Conservation (phyloP, 1,140 invertebrate species). For the Drosophila sulfurigaster region DNA sequence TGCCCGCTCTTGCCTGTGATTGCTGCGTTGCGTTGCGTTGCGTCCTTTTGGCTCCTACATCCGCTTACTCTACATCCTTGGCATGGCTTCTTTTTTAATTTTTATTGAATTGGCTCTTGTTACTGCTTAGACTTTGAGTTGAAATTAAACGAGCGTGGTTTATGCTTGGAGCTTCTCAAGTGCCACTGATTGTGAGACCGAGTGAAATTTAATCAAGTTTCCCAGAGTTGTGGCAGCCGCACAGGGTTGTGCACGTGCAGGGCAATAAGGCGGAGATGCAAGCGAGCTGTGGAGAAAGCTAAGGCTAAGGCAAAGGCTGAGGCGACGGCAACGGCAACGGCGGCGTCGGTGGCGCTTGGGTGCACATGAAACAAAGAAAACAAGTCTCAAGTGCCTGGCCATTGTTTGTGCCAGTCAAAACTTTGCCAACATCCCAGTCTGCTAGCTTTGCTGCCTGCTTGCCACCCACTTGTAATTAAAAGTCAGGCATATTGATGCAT, state of each 20-base stretch:
- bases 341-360: constrained; percentile 19
- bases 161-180: constrained; percentile 61
- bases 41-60: constrained; percentile 50
- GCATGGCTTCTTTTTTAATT: constrained; percentile 64
- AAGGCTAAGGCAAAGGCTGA: neutral
- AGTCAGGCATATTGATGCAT: constrained; percentile 34
- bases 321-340: neutral
- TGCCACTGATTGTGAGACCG: constrained; percentile 52
- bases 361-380: constrained; percentile 71
- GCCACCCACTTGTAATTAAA: constrained; percentile 51
- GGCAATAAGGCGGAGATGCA: constrained; percentile 4
- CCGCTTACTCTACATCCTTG: constrained; percentile 19
- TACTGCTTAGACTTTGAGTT: constrained; percentile 81
- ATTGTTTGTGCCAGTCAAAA: constrained; percentile 70
- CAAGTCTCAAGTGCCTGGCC: constrained; percentile 74
- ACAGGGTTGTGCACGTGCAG: constrained; percentile 41
- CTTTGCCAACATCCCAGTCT: constrained; percentile 38
- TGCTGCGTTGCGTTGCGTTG: constrained; percentile 33
- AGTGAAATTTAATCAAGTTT: constrained; percentile 82
- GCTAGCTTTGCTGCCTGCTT: neutral
- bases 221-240: constrained; percentile 23
- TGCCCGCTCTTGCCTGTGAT: constrained; percentile 72
- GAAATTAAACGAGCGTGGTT: constrained; percentile 82
- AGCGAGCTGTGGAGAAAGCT: neutral
- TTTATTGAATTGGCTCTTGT: constrained; percentile 82